phyloP scores from a whole-genome alignment of 2,888 invertebrate genomes.

The Altica lythri region DNA sequence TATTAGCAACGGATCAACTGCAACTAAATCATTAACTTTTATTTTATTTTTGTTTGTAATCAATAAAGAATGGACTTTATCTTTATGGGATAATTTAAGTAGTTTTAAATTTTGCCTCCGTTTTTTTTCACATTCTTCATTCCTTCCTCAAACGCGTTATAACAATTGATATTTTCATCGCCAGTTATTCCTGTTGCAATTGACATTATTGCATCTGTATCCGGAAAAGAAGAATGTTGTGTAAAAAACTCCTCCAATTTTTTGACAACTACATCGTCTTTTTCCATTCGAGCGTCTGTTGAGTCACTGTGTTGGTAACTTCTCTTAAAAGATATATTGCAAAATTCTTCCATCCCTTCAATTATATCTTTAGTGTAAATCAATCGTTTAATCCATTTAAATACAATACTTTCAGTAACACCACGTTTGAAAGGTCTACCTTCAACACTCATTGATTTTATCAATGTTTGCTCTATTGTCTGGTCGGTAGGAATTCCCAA shows the following conservation, averaged over 20 bases:
- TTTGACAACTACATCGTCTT: constrained; percentile 13
- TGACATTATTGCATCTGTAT: constrained; percentile 28
- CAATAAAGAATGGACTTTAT: constrained; percentile 23
- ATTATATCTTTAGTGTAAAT: constrained; percentile 39
- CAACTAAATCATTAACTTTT: too few species aligned
- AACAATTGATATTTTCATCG: constrained; percentile 29
- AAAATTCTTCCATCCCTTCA: constrained; percentile 37
- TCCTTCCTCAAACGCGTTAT: constrained; percentile 28
- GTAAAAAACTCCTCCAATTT: constrained; percentile 16
- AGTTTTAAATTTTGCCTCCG: constrained; percentile 24
- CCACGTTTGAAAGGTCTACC: too few species aligned
- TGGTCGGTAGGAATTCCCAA: too few species aligned
- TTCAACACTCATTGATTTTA: too few species aligned
- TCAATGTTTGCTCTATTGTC: too few species aligned
- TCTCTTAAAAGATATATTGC: constrained; percentile 32
- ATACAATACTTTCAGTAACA: too few species aligned
- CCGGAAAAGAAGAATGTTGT: constrained; percentile 31
- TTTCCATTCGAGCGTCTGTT: constrained; percentile 31
- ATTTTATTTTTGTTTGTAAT: too few species aligned
- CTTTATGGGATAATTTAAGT: constrained; percentile 29
- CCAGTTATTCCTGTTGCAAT: constrained; percentile 34
- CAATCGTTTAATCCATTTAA: too few species aligned
- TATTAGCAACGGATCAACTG: constrained; percentile 30
- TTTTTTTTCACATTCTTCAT: constrained; percentile 21
- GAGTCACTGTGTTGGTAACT: constrained; percentile 31